Evolutionary conservation across 2,113 vertebrate species (phyloP), one percentile per base, ranked within the genome.

Genomic region (Chlorodrepanis virens): DNA sequence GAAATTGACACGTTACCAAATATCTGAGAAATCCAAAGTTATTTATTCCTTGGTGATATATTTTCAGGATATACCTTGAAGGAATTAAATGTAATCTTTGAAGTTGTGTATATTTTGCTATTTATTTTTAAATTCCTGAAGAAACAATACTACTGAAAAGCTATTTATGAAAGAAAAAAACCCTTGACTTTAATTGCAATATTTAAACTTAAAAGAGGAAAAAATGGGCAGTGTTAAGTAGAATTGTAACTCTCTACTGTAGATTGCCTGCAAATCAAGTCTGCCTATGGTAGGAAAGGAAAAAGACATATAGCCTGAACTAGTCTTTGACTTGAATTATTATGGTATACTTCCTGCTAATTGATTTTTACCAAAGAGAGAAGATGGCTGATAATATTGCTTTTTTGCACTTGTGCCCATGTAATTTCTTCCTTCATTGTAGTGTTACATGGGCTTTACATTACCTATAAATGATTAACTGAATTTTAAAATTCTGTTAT

Each of bases 41-140:
- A 96, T 97, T 95, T 96, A 94, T 96, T 95, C 88, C 61, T 84
- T 79, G 86, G 69, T 45, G 35, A 93, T 63, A n/a, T 59, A 75
- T 94, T 95, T 91, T 92, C 39, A 82, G 83, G 71, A 70, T 82
- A 85, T 53, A 81, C 74, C 61, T 88, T 82, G 84, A 85, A 92
- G 49, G 40, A 97, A 87, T 78, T 68, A 89, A 81, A 63, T 89
- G 40, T 93, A 83, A 40, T 64, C 68, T 90, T 93, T 93, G 59
- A 94, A 93, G 72, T 74, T 81, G 25, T 96, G 86, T 97, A 97
- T 96, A 96, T 96, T 92, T 95, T 96, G 93, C 59, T 96, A 93
- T 97, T 96, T 97, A 96, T 95, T 96, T 96, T 95, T 61, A 75
- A 95, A 79, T 86, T 84, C 76, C 77, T 94, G 60, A 60, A 91